These are phyloP conservation scores for Andrena chrysosceles DNA, from an alignment of 2,888 invertebrate genomes.

Conservation along the genomic window DNA sequence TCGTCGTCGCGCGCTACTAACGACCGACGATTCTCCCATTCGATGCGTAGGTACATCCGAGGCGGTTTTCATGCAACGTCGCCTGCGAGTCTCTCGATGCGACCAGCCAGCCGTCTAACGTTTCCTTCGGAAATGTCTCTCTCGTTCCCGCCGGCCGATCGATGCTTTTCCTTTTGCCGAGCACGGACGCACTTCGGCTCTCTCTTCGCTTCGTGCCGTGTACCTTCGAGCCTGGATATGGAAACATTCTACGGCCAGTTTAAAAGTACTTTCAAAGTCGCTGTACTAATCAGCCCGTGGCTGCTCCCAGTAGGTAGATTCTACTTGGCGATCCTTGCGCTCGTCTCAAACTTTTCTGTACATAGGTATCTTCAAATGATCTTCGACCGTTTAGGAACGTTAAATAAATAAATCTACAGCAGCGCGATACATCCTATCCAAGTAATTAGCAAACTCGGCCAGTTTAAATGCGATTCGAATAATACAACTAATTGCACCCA, in stretches of 20 bases:
- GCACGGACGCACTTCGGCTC: neutral
- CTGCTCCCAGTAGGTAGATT: too few relatives aligned
- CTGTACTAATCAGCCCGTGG: too few relatives aligned
- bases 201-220: neutral
- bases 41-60: slow-evolving; percentile 37
- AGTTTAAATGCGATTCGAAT: neutral
- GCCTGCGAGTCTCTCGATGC: slow-evolving; percentile 29
- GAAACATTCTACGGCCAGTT: too few relatives aligned
- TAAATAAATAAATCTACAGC: too few relatives aligned
- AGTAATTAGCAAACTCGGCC: too few relatives aligned
- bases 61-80: slow-evolving; percentile 30
- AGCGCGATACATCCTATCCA: too few relatives aligned
- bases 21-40: slow-evolving; percentile 50
- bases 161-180: slow-evolving; percentile 5
- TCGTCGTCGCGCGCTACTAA: slow-evolving; percentile 48
- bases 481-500: neutral
- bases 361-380: too few relatives aligned
- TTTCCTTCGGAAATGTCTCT: slow-evolving; percentile 8
- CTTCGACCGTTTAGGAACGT: too few relatives aligned
- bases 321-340: too few relatives aligned
- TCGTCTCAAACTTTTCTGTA: too few relatives aligned
- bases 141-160: neutral
- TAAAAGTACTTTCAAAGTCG: too few relatives aligned
- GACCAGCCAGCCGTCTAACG: slow-evolving; percentile 13
- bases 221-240: neutral